Evolutionary conservation across 2,797 vertebrate species (phyloP).

Genomic region (Psittacula derbiana): DNA sequence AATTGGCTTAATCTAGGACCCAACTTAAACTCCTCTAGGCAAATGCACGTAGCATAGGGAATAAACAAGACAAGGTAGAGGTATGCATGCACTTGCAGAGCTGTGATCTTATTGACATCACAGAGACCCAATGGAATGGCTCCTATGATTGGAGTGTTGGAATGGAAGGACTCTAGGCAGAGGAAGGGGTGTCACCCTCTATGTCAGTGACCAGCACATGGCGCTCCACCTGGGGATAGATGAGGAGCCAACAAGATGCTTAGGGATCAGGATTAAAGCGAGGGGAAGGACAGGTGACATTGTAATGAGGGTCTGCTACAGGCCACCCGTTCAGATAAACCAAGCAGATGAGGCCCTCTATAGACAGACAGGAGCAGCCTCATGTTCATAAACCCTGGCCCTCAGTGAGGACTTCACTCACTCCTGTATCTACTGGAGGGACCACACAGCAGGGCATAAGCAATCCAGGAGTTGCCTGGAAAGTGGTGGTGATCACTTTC

Average conservation of each 20-base stretch:
- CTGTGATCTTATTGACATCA: not conserved
- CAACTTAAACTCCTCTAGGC: not conserved
- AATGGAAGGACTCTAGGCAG: not conserved
- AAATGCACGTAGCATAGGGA: accelerated
- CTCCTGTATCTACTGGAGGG: not conserved
- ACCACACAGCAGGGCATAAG: not conserved
- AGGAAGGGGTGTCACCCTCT: not conserved
- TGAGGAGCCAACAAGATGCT: not conserved
- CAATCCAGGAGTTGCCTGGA: not conserved
- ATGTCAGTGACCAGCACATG: not conserved
- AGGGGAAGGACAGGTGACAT: not conserved
- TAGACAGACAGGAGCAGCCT: not conserved
- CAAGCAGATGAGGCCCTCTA: not conserved
- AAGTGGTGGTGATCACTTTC: not conserved
- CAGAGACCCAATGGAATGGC: accelerated
- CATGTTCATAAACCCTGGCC: not conserved
- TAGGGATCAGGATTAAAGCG: not conserved
- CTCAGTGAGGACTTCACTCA: not conserved
- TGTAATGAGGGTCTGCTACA: not conserved
- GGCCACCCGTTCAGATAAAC: not conserved
- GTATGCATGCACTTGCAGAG: not conserved
- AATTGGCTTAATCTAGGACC: not conserved
- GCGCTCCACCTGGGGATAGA: not conserved
- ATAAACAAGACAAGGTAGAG: not conserved
- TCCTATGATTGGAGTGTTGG: accelerated